phyloP scores from a whole-genome alignment of 2,888 invertebrate species.

The Chymomyza procnemis region DNA sequence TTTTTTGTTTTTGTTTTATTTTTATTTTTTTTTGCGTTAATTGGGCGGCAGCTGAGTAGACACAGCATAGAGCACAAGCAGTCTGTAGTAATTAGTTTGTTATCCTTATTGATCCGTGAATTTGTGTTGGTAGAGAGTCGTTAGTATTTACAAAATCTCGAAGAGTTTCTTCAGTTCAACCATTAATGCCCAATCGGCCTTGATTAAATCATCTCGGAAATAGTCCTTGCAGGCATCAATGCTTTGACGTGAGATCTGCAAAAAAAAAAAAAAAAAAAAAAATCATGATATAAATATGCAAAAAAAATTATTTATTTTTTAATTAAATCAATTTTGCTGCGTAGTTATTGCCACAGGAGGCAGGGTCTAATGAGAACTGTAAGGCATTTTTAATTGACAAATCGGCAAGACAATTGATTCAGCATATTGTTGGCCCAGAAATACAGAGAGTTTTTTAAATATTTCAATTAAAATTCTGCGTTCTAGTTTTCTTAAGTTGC shows the following conservation, averaged over 20 bases:
- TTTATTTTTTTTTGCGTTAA: background rate
- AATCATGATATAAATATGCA: too few relatives aligned
- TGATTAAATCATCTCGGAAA: constrained; percentile 97
- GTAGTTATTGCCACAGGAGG: constrained; percentile 44
- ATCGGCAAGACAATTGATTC: too few relatives aligned
- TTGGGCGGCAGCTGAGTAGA: constrained; percentile 1
- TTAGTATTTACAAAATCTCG: constrained; percentile 88
- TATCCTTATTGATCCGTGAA: background rate
- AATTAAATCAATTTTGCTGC: constrained; percentile 34
- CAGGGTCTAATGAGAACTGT: too few relatives aligned
- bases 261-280: constrained; percentile 24
- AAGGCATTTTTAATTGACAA: too few relatives aligned
- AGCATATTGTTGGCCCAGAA: too few relatives aligned
- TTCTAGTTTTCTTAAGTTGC: too few relatives aligned
- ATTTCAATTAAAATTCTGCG: too few relatives aligned
- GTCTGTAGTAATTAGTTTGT: constrained; percentile 13
- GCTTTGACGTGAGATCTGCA: constrained; percentile 96
- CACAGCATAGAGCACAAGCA: constrained; percentile 29
- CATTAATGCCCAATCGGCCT: constrained; percentile 99
- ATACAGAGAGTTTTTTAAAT: too few relatives aligned
- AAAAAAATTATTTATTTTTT: constrained; percentile 26
- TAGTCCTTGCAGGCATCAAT: constrained; percentile 99
- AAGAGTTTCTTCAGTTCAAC: constrained; percentile 98
- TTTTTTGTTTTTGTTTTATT: too few relatives aligned
- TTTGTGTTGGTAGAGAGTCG: constrained; percentile 32